Conservation (phyloP, 2,888 invertebrate genomes). For the Peribatodes rhomboidaria region DNA sequence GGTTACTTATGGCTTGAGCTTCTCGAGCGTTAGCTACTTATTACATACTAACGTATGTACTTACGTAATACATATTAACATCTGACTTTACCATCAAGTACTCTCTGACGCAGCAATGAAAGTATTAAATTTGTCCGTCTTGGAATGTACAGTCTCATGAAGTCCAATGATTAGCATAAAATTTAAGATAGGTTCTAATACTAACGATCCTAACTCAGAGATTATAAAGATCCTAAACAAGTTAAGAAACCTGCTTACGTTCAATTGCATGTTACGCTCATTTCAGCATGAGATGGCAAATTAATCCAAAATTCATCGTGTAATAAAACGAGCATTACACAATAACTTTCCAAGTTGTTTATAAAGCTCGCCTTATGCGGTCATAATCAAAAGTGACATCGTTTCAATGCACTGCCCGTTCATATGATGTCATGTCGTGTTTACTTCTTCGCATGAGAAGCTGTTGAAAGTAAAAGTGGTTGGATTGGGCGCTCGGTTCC, state of each 20-base stretch:
- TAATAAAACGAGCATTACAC: slow-evolving; percentile 38
- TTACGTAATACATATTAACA: no score
- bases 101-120: no score
- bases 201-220: background rate
- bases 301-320: slow-evolving; percentile 33
- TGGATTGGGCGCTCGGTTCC: slow-evolving; percentile 69
- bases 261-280: slow-evolving; percentile 37
- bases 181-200: background rate
- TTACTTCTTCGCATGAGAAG: slow-evolving; percentile 58
- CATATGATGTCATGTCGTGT: slow-evolving; percentile 61
- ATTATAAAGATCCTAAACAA: background rate
- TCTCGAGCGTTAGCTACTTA: background rate
- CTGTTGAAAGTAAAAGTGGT: slow-evolving; percentile 81
- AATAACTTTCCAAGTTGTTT: slow-evolving; percentile 41
- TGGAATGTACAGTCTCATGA: background rate
- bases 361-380: slow-evolving; percentile 30
- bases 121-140: no score
- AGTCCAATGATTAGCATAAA: background rate
- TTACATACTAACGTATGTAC: no score
- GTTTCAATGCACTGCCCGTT: slow-evolving; percentile 29
- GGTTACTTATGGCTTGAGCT: background rate
- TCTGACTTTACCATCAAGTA: no score
- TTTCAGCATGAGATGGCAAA: slow-evolving; percentile 44
- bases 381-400: slow-evolving; percentile 42
- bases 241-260: slow-evolving; percentile 29